These are phyloP conservation scores for Chaetodon auriga DNA, from an alignment of 2,113 vertebrate species.

Conservation along the genomic window DNA sequence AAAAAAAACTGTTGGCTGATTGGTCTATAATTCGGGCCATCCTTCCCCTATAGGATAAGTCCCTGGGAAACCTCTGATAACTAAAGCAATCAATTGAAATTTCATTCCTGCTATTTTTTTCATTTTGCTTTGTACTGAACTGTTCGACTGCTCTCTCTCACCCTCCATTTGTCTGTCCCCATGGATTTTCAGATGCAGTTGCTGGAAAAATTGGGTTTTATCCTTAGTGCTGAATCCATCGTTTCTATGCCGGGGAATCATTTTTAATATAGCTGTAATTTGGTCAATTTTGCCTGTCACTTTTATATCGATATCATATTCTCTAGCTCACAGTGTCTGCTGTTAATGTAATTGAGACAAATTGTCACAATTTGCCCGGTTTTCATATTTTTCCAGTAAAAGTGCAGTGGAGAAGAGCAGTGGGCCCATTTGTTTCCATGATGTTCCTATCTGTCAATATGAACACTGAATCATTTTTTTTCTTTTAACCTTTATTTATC, in stretches of 20 bases:
- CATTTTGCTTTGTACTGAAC: slow-evolving; percentile 60
- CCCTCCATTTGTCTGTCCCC: slow-evolving; percentile 37
- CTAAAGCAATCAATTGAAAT: slow-evolving; percentile 73
- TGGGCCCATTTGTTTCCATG: slow-evolving; percentile 33
- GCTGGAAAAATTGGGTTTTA: slow-evolving; percentile 51
- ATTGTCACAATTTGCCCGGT: slow-evolving; percentile 54
- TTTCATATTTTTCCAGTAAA: slow-evolving; percentile 55
- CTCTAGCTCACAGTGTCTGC: slow-evolving; percentile 41
- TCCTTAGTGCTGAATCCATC: slow-evolving; percentile 65
- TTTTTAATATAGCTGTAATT: slow-evolving; percentile 68
- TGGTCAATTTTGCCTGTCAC: slow-evolving; percentile 64
- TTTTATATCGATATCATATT: slow-evolving; percentile 63
- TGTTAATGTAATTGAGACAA: slow-evolving; percentile 71
- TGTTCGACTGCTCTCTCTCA: slow-evolving; percentile 13
- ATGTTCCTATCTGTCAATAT: not conserved
- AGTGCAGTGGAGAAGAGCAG: not conserved
- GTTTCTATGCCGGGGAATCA: slow-evolving; percentile 57
- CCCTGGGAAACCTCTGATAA: slow-evolving; percentile 65
- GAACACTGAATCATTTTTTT: slow-evolving; percentile 6
- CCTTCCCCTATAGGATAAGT: slow-evolving; percentile 43
- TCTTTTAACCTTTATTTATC: slow-evolving; percentile 18
- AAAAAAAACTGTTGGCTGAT: slow-evolving; percentile 54
- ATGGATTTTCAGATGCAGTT: slow-evolving; percentile 69
- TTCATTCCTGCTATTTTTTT: slow-evolving; percentile 62
- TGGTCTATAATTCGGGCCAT: slow-evolving; percentile 53